phyloP scores from a whole-genome alignment of 2,113 vertebrate species.

The Lophochroa leadbeateri region DNA sequence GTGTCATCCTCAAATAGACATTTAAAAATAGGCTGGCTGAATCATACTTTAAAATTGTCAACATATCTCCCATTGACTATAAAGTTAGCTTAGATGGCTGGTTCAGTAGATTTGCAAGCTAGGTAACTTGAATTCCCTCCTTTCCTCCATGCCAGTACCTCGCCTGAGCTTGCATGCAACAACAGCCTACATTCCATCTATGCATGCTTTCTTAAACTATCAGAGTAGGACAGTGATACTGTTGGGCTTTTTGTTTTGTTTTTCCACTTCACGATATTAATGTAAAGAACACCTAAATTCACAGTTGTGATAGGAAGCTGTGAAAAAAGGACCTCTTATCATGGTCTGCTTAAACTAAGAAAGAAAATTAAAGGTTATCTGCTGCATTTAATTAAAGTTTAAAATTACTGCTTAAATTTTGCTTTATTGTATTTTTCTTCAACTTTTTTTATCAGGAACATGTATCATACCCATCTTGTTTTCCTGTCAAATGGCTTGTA shows the following conservation, averaged over 20 bases:
- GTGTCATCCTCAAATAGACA: not conserved
- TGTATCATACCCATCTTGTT: not conserved
- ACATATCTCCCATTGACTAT: not conserved
- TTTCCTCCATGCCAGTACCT: not conserved
- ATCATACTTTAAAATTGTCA: not conserved
- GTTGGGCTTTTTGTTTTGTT: accelerated
- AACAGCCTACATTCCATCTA: not conserved
- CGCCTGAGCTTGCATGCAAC: not conserved
- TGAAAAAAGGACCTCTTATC: not conserved
- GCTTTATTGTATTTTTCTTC: not conserved
- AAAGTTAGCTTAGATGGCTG: not conserved
- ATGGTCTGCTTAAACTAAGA: not conserved
- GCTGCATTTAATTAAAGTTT: not conserved
- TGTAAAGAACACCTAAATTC: not conserved
- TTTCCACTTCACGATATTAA: not conserved
- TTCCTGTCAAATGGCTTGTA: not conserved
- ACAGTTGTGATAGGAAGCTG: accelerated
- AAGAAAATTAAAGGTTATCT: not conserved
- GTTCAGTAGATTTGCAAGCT: not conserved
- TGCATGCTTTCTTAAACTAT: not conserved
- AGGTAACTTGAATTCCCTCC: not conserved
- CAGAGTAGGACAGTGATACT: not conserved
- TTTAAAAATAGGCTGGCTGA: not conserved
- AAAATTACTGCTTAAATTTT: not conserved
- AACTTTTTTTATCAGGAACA: not conserved